A percentile compares a stretch with the other conserved stretches of the same genome.
phyloP scores from a whole-genome alignment of 1,140 invertebrate species.

The Tyrophagus putrescentiae region DNA sequence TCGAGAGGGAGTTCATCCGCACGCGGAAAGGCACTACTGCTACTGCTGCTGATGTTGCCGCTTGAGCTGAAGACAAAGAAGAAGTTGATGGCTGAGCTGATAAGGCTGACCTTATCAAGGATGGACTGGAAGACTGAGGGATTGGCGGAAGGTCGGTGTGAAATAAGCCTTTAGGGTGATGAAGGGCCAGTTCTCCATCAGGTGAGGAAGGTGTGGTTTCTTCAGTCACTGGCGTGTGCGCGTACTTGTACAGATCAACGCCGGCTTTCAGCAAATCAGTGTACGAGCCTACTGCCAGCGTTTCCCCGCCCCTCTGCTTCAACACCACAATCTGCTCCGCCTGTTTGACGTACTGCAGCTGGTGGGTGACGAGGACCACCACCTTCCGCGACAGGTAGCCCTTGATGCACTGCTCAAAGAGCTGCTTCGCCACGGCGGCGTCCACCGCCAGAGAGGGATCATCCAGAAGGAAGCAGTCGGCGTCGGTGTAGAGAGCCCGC shows the following conservation, averaged over 20 bases:
- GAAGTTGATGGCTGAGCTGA: too few relatives aligned
- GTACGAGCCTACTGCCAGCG: neutral
- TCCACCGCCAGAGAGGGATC: conserved; percentile 41
- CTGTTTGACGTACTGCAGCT: conserved; percentile 45
- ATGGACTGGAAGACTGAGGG: too few relatives aligned
- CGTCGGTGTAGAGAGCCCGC: conserved; percentile 35
- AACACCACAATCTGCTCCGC: conserved; percentile 59
- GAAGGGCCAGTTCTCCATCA: neutral
- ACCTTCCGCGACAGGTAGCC: conserved; percentile 47
- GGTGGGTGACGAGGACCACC: conserved; percentile 48
- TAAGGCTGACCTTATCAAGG: too few relatives aligned
- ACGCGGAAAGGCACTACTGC: too few relatives aligned
- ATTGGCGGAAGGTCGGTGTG: too few relatives aligned
- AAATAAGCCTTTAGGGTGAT: too few relatives aligned
- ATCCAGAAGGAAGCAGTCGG: conserved; percentile 39
- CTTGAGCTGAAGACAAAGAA: too few relatives aligned
- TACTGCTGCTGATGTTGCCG: too few relatives aligned
- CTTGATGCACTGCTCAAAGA: conserved; percentile 32
- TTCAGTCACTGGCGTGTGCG: too few relatives aligned
- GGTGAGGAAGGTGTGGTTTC: neutral
- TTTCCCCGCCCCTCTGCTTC: conserved; percentile 44
- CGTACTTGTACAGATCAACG: conserved; percentile 5
- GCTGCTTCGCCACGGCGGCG: conserved; percentile 36
- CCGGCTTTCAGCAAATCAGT: neutral
- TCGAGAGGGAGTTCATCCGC: too few relatives aligned